Evolutionary conservation across 2,113 vertebrate genomes (phyloP), one percentile per base, ranked within the genome.

Genomic region (Scalopus aquaticus): DNA sequence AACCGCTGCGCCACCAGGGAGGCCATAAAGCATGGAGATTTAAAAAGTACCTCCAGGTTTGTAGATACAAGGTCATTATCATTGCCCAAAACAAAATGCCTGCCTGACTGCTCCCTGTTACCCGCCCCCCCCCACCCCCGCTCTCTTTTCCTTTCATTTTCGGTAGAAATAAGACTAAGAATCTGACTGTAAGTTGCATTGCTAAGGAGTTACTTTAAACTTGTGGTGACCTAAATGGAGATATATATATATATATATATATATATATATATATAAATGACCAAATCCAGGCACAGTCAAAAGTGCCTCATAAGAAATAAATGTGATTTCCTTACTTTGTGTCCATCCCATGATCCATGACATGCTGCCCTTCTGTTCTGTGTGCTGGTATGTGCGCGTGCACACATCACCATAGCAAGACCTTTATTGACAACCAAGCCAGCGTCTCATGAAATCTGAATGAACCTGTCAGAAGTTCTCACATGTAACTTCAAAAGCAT

Each of bases 251-350:
- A n/a, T n/a, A n/a, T n/a, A n/a, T n/a, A n/a, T n/a, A n/a, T n/a
- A n/a, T n/a, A n/a, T n/a, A n/a, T n/a, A n/a, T n/a, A n/a, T n/a
- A n/a, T n/a, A 94, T 97, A 96, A 96, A 87, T 86, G 89, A 96
- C 77, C 82, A 64, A 54, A 96, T 86, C 91, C 93, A 97, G 86
- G 96, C 94, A 72, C 88, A 88, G 19, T 91, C 35, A 98, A 97
- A 95, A 97, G 87, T 91, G 88, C 77, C n/a, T 65, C 32, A 8
- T 96, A 96, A 97, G 97, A 98, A 95, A 97, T 95, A 93, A 94
- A 93, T 94, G 72, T 95, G 93, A 81, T 97, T 98, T 97, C 98
- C 92, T 97, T 15, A 28, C 90, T 97, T 95, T 96, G 91, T 96
- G 97, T 96, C 97, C 95, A 91, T 94, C 90, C 94, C 78, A 95